phyloP scores from a whole-genome alignment of 2,113 vertebrate genomes.

The Balaenoptera acutorostrata region DNA sequence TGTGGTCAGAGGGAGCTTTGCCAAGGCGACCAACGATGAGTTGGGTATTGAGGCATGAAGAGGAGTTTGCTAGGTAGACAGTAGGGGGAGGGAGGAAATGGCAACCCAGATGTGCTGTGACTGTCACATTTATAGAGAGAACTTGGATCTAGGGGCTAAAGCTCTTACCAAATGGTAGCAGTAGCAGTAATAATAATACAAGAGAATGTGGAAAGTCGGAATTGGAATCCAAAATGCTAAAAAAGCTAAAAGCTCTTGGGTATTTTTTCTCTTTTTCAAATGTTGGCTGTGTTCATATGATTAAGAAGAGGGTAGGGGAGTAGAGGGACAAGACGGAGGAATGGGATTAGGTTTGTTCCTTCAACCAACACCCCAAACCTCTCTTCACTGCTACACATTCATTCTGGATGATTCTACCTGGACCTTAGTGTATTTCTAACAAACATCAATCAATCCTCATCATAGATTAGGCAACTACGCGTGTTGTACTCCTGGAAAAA shows the following conservation, averaged over 20 bases:
- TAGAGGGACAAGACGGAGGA: not conserved
- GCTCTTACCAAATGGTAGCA: not conserved
- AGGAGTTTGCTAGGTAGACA: not conserved
- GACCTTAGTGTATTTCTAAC: not conserved
- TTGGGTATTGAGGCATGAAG: not conserved
- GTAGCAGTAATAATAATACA: too few species aligned
- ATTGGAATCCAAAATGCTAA: not conserved
- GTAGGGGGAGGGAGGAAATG: not conserved
- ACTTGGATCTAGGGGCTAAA: not conserved
- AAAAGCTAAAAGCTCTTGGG: not conserved
- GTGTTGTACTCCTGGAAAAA: not conserved
- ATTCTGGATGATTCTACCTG: not conserved
- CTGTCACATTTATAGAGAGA: not conserved
- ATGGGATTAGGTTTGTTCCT: not conserved
- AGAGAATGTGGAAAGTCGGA: not conserved
- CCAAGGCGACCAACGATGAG: not conserved
- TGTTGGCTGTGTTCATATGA: not conserved
- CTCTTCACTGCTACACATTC: not conserved
- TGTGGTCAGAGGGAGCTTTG: not conserved
- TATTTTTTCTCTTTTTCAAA: not conserved
- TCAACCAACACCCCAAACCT: not conserved
- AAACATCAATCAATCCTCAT: not conserved
- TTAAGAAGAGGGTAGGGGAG: not conserved
- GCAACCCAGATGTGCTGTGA: not conserved
- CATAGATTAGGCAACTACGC: not conserved